A percentile compares a stretch with the other conserved stretches of the same genome.
phyloP scores from a whole-genome alignment of 2,888 invertebrate species.

The Chydorus sphaericus region DNA sequence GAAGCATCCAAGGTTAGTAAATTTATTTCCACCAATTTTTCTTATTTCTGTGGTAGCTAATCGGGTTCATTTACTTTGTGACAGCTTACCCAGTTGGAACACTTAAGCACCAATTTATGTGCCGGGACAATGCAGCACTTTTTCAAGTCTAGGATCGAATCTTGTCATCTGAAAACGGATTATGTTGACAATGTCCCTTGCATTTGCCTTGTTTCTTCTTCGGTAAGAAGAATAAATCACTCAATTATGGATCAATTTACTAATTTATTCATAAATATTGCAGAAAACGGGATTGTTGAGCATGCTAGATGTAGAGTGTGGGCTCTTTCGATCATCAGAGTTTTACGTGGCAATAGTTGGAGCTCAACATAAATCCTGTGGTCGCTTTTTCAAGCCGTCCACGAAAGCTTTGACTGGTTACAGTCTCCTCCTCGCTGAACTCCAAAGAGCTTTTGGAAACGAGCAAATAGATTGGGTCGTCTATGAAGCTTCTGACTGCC shows the following conservation, averaged over 20 bases:
- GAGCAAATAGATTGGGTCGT: constrained; percentile 79
- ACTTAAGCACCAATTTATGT: constrained; percentile 85
- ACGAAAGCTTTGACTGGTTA: too few relatives aligned
- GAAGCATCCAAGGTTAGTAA: constrained; percentile 58
- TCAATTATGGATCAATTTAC: constrained; percentile 27
- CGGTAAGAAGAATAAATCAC: constrained; percentile 36
- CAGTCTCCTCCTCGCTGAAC: constrained; percentile 31
- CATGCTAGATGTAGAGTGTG: constrained; percentile 82
- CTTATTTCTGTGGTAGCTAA: background rate
- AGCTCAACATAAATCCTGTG: constrained; percentile 66
- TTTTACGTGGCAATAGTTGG: constrained; percentile 65
- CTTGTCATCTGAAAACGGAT: constrained; percentile 78
- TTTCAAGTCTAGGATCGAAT: constrained; percentile 85
- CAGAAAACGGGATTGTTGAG: constrained; percentile 75
- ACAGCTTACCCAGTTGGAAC: constrained; percentile 71
- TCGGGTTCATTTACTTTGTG: too few relatives aligned
- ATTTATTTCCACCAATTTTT: too few relatives aligned
- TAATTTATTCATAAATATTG: constrained; percentile 20
- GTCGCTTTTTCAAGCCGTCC: constrained; percentile 62
- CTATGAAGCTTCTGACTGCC: constrained; percentile 77
- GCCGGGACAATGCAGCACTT: constrained; percentile 97
- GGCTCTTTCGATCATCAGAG: constrained; percentile 63
- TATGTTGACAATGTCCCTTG: constrained; percentile 92
- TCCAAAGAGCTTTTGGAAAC: constrained; percentile 70
- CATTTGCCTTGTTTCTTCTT: constrained; percentile 84